Base-by-base conservation (phyloP, 64 coral and sea anemone species). In the Stylophora pistillata region DNA sequence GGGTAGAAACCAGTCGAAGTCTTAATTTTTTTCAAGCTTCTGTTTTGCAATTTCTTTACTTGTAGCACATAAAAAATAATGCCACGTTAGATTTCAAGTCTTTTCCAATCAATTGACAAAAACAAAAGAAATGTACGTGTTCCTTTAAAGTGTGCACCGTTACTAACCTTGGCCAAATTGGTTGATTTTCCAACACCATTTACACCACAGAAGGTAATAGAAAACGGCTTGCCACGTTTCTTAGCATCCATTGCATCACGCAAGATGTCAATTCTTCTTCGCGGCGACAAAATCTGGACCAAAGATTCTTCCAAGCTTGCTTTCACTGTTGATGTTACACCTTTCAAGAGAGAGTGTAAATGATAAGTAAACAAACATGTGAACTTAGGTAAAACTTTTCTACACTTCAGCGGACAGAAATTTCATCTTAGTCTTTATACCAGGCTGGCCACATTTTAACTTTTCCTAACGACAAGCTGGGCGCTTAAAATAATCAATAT, bases 141-240 rank as follows among this genome's bases (percentile, higher is more conserved):
- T 64, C 6, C 23, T 64, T 20, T 4, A 64, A 16, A 21, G 0
- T 64, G 17, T 64, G 23, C 61, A 64, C 23, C 7, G 5, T 64
- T 1, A 4, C 0, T 61, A 81, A 98, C 96, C 82, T 98, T 98
- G 63, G 96, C 96, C 26, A 98, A 63, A 61, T 98, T 98, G 32
- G 96, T 98, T 13, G 96, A 98, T 56, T 98, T 98, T 21, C 96
- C 96, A 65, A 98, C 96, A 82, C 96, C 96, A 88, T 98, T 98
- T 16, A 98, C 96, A 4, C 96, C 96, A 69, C 96, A 98, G 77
- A 98, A 98, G 15, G 96, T 98, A 53, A 98, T 73, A 25, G 91
- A 91, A 30, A 93, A 98, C 0, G 96, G 96, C 31, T 69, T 72
- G 11, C 90, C 87, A 65, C 74, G 90, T 23, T 81, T 87, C 33